Evolutionary conservation across 1,140 invertebrate species (phyloP).

Genomic region (Spodoptera litura): DNA sequence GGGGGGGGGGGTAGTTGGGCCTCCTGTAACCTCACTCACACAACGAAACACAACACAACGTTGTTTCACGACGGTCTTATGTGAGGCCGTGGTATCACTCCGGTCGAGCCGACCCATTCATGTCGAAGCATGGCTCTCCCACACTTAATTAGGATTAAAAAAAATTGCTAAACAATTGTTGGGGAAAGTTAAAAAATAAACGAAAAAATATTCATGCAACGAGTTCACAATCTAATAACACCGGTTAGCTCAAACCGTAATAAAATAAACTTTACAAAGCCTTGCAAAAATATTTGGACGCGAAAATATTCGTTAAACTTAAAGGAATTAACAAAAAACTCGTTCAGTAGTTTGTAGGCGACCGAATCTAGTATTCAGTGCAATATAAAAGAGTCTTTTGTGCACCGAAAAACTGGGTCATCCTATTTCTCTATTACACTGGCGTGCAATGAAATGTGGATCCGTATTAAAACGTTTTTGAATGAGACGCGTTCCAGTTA

Average conservation of each 20-base stretch:
- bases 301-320: conserved; percentile 26
- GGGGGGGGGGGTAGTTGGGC: too few relatives aligned
- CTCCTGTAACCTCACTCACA: too few relatives aligned
- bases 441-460: conserved; percentile 31
- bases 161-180: too few relatives aligned
- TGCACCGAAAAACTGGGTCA: conserved; percentile 69
- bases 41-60: too few relatives aligned
- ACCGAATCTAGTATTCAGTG: conserved; percentile 66
- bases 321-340: conserved; percentile 57
- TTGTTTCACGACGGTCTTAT: too few relatives aligned
- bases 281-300: conserved; percentile 41
- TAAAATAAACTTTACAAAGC: conserved; percentile 45
- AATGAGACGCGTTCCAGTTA: conserved; percentile 14
- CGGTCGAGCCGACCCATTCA: too few relatives aligned
- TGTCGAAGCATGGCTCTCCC: too few relatives aligned
- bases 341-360: conserved; percentile 52
- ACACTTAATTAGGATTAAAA: too few relatives aligned
- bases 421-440: conserved; percentile 59
- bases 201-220: not conserved
- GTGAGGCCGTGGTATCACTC: too few relatives aligned
- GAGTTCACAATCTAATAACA: conserved; percentile 12
- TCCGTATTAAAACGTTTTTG: conserved; percentile 25
- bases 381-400: conserved; percentile 66
- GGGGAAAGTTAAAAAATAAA: not conserved
- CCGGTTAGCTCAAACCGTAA: not conserved